Evolutionary conservation across 1,140 invertebrate genomes (phyloP), one percentile per base, ranked within the genome.

Genomic region (Macrocentrus cingulum): DNA sequence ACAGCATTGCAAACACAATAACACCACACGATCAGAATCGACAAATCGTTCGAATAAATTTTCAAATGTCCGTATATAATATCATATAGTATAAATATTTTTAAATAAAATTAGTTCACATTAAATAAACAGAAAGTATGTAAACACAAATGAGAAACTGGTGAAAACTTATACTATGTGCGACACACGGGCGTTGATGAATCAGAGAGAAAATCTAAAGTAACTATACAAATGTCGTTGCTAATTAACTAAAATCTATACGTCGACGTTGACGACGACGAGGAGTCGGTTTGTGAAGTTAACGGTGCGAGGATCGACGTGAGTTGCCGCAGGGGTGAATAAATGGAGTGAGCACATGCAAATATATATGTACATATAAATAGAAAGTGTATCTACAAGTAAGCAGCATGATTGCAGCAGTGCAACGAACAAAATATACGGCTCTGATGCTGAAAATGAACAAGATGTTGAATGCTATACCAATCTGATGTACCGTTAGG

Each of bases 231-330:
- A 56, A 56, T 56, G 42, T 56, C 44, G 29, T 48, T 56, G 39
- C 44, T 46, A 46, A 56, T 56, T 56, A 48, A 36, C 15, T 39
- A 7, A 23, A 39, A 37, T n/a, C 8, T 11, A n/a, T n/a, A n/a
- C n/a, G n/a, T n/a, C 41, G 18, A 44, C 19, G 29, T 18, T n/a
- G n/a, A 29, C 25, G 16, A 45, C 11, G 44, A 22, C 20, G 18
- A 44, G 42, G 44, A 56, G 44, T 37, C n/a, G 32, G 54, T 48
- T 56, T 46, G 54, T 48, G 39, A 56, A 56, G 54, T 56, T 56
- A 48, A 56, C 54, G 44, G 54, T 23, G 44, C 44, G 32, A 46
- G 54, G 54, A 46, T 56, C 44, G 44, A 56, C 44, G 44, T 48
- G 34, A 48, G 44, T 48, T 19, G 42, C 13, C 4, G 22, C 11